Base-by-base conservation (phyloP, 2,797 vertebrate species). In the Gambusia yucatana region DNA sequence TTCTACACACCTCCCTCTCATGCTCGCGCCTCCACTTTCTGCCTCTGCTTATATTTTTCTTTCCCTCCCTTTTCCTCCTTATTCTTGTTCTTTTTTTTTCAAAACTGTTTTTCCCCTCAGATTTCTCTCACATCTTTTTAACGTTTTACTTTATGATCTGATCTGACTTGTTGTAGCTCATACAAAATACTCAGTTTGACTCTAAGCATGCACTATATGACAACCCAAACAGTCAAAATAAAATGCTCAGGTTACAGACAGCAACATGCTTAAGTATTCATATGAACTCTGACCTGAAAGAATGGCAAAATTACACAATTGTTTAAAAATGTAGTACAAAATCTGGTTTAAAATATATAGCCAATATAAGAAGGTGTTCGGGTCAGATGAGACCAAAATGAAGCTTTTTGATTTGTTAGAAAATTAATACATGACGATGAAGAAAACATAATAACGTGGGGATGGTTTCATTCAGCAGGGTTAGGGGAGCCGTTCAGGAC, bases 1-100 rank as follows among this genome's bases (percentile, higher is more conserved):
- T 81, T 90, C 90, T 71, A 88, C 87, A 91, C 88, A 91, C 85
- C 90, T 88, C 93, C 87, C 89, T 92, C 87, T 88, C 82, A 59
- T 80, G 89, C 84, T 67, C 70, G 80, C 43, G 65, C 77, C 86
- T 88, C 73, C 78, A 78, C 82, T 80, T 75, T 70, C 67, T 57
- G 78, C 78, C 81, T 76, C 86, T 87, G 80, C 73, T 89, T 88
- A 89, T 92, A 91, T 91, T 92, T 91, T 83, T 86, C 83, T 89
- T 83, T 82, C 74, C 69, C 73, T 84, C 82, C 79, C 76, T 78
- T 11, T 77, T 76, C 80, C 73, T 78, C 44, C 76, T 69, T 47
- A 7, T 78, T 82, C 48, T 70, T 79, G 48, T 83, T 75, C 69
- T 82, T 79, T 79, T 63, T 82, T 88, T 84, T 78, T 82, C 57